Evolutionary conservation across 2,797 vertebrate genomes (phyloP).

Genomic region (Eulemur coronatus): DNA sequence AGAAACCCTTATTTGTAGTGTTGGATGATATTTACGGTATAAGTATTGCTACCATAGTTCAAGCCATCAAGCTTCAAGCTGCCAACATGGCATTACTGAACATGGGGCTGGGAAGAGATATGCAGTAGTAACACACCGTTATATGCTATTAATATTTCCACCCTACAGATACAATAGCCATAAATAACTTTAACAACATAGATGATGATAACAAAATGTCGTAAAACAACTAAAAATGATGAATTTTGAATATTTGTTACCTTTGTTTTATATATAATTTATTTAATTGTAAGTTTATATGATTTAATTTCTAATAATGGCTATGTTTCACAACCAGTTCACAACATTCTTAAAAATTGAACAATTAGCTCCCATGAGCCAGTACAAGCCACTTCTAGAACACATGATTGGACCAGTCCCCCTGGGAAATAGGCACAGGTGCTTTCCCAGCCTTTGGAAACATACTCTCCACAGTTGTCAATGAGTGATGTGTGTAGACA

Average conservation of each 20-base stretch:
- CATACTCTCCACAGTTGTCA: not conserved
- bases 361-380: not conserved
- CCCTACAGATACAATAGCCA: not conserved
- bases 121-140: not conserved
- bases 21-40: not conserved
- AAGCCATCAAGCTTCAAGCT: not conserved
- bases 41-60: not conserved
- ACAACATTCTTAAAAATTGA: not conserved
- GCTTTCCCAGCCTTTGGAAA: not conserved
- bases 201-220: not conserved
- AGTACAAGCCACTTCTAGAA: not conserved
- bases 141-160: not conserved
- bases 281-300: not conserved
- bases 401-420: not conserved
- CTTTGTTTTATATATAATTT: not conserved
- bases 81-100: not conserved
- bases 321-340: not conserved
- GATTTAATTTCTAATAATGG: not conserved
- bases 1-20: not conserved
- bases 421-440: slow-evolving; percentile 16
- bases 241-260: not conserved
- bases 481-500: not conserved
- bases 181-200: not conserved
- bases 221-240: not conserved
- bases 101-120: not conserved